Evolutionary conservation across 1,140 invertebrate genomes (phyloP).

Genomic region (Platyura marginata): DNA sequence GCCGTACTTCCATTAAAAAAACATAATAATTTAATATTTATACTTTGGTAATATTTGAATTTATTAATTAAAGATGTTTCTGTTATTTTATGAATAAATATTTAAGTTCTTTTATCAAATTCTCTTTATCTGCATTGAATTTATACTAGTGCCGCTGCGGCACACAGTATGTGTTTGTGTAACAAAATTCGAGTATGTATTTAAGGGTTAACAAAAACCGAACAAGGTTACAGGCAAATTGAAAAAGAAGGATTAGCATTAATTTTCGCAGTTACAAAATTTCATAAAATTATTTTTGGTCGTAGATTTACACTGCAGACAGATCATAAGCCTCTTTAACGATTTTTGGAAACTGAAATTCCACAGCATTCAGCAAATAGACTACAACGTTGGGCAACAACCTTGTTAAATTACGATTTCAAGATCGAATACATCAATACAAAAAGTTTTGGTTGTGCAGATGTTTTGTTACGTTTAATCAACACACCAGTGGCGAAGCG

Average conservation of each 20-base stretch:
- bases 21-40: background rate
- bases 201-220: constrained; percentile 13
- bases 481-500: background rate
- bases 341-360: constrained; percentile 12
- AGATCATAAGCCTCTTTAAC: constrained; percentile 26
- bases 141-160: constrained; percentile 1
- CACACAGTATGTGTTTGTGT: too few species aligned
- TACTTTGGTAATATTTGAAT: too few species aligned
- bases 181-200: too few species aligned
- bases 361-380: constrained; percentile 6
- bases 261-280: constrained; percentile 22
- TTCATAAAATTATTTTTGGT: constrained; percentile 24
- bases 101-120: too few species aligned
- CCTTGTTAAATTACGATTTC: constrained; percentile 8
- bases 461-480: constrained; percentile 9
- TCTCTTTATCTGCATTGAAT: too few species aligned
- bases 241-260: constrained; percentile 29
- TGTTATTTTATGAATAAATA: too few species aligned
- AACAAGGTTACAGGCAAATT: constrained; percentile 27
- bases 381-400: constrained; percentile 13
- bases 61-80: too few species aligned
- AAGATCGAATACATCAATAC: constrained; percentile 8
- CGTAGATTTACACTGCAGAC: constrained; percentile 24
- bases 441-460: constrained; percentile 7
- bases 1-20: background rate